phyloP scores from a whole-genome alignment of 2,113 vertebrate genomes.

The Sylvilagus bachmani region DNA sequence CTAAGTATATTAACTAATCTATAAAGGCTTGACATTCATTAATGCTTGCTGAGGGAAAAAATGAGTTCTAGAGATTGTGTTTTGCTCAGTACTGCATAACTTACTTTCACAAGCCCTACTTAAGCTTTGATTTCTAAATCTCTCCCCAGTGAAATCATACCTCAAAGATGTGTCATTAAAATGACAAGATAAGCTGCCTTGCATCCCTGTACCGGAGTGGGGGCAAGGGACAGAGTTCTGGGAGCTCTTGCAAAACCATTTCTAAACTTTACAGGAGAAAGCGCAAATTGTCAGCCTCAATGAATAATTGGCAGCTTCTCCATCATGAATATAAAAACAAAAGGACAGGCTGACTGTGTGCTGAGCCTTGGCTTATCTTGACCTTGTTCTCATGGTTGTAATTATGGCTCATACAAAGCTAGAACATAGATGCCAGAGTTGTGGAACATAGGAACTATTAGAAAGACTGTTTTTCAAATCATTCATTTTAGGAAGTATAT shows the following conservation, averaged over 20 bases:
- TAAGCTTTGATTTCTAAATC: slow-evolving; percentile 76
- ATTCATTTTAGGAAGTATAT: slow-evolving; percentile 35
- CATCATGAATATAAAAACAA: slow-evolving; percentile 1
- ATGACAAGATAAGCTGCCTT: slow-evolving; percentile 76
- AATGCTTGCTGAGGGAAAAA: slow-evolving; percentile 74
- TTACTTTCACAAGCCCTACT: slow-evolving; percentile 72
- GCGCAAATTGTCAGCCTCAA: slow-evolving; percentile 26
- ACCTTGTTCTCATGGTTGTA: neutral
- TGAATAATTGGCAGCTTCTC: slow-evolving; percentile 18
- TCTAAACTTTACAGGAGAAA: slow-evolving; percentile 60
- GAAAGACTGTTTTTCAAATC: slow-evolving; percentile 34
- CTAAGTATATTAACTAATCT: slow-evolving; percentile 77
- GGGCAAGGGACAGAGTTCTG: slow-evolving; percentile 58
- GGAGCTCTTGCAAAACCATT: slow-evolving; percentile 56
- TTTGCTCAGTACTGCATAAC: slow-evolving; percentile 73
- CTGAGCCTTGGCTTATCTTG: neutral
- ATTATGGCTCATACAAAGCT: neutral
- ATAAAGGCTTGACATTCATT: slow-evolving; percentile 79
- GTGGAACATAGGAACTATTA: neutral
- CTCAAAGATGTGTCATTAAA: slow-evolving; percentile 79
- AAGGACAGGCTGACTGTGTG: neutral
- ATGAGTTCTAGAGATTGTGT: slow-evolving; percentile 72
- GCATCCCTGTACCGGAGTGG: slow-evolving; percentile 22
- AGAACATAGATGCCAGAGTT: neutral
- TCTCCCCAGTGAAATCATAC: slow-evolving; percentile 78